These are phyloP conservation scores for Tortricodes alternella DNA, from an alignment of 2,888 invertebrate species.

Conservation along the genomic window DNA sequence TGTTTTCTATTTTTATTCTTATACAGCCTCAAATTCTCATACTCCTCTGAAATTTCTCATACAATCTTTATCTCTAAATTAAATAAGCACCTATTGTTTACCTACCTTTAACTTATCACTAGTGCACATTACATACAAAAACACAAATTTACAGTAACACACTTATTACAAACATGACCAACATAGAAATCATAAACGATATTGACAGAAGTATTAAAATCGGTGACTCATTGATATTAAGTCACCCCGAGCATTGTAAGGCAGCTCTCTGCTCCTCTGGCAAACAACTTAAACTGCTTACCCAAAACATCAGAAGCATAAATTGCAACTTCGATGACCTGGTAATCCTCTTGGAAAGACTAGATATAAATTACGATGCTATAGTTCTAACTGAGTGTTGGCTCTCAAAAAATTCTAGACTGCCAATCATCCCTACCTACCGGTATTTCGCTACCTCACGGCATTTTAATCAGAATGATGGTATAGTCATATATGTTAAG, in stretches of 20 bases:
- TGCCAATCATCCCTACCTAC: background rate
- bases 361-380: background rate
- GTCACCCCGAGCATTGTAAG: background rate
- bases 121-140: too few species aligned
- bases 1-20: too few species aligned
- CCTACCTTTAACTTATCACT: too few species aligned
- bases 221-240: background rate
- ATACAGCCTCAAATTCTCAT: too few species aligned
- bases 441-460: background rate
- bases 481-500: slow-evolving; percentile 9
- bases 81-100: too few species aligned
- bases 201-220: background rate
- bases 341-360: background rate
- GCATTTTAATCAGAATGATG: slow-evolving; percentile 7
- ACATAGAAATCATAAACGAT: too few species aligned
- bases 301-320: background rate
- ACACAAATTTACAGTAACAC: too few species aligned
- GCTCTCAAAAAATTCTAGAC: background rate
- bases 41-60: too few species aligned
- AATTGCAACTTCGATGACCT: background rate
- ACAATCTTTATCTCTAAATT: too few species aligned
- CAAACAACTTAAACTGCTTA: background rate
- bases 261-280: background rate
- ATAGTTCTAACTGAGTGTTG: slow-evolving; percentile 4
- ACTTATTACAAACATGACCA: too few species aligned